Conservation (phyloP, 2,888 invertebrate genomes). For the Oegoconia quadripuncta region DNA sequence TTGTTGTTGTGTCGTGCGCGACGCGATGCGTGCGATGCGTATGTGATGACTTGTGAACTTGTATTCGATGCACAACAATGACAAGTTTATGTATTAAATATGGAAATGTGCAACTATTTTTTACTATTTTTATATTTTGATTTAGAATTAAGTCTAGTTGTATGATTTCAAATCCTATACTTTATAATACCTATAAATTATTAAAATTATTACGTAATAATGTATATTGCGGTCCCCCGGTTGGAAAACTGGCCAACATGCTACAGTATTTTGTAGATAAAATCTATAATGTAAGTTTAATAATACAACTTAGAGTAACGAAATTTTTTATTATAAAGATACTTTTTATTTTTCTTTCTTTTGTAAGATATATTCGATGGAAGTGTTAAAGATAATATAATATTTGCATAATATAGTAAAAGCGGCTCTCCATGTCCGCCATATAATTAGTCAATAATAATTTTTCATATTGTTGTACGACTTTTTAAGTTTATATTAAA, state of each 20-base stretch:
- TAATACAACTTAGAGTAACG: constrained; percentile 75
- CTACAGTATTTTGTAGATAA: constrained; percentile 79
- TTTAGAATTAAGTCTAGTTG: constrained; percentile 77
- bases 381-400: constrained; percentile 82
- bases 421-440: constrained; percentile 85
- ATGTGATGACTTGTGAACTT: constrained; percentile 11
- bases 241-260: constrained; percentile 72
- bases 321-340: constrained; percentile 77
- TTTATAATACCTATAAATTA: constrained; percentile 66
- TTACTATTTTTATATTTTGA: constrained; percentile 79
- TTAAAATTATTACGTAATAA: constrained; percentile 62
- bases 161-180: constrained; percentile 73
- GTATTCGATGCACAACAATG: constrained; percentile 60
- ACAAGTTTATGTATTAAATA: constrained; percentile 58
- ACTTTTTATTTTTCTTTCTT: constrained; percentile 77
- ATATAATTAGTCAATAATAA: constrained; percentile 87
- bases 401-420: constrained; percentile 83
- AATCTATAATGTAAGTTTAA: constrained; percentile 77
- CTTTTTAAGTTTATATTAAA: constrained; percentile 93
- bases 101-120: constrained; percentile 74
- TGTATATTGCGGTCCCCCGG: constrained; percentile 55
- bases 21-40: constrained; percentile 5
- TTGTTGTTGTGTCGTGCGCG: constrained; percentile 38
- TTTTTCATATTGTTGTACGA: constrained; percentile 92
- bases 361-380: constrained; percentile 79